Evolutionary conservation across 2,113 vertebrate species (phyloP).

Genomic region (Phalacrocorax brasilianus): DNA sequence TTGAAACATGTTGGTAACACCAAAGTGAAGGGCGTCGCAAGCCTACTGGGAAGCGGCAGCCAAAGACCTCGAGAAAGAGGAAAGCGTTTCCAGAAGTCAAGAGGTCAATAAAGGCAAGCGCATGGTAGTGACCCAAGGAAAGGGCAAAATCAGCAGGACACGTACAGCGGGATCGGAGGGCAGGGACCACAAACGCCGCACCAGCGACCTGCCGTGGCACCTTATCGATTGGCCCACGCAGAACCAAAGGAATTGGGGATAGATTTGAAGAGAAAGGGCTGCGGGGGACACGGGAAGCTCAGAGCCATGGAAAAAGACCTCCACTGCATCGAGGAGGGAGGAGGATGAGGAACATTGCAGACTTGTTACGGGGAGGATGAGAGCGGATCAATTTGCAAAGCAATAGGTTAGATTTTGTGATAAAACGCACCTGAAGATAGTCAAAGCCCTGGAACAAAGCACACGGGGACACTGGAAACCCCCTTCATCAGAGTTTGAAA

Average conservation of each 20-base stretch:
- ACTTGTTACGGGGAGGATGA: accelerated
- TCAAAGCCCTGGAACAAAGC: background rate
- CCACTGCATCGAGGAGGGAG: background rate
- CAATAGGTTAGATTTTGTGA: background rate
- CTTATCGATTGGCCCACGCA: accelerated
- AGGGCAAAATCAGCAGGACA: background rate
- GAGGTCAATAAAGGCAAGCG: background rate
- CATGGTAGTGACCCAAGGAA: background rate
- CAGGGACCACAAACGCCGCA: background rate
- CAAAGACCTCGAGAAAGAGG: background rate
- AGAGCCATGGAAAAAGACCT: background rate
- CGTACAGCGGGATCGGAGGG: background rate
- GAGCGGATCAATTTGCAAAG: background rate
- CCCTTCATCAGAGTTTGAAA: background rate
- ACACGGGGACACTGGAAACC: background rate
- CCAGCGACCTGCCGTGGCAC: background rate
- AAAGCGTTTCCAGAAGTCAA: background rate
- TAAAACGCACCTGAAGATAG: background rate
- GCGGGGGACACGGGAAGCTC: accelerated
- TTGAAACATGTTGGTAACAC: background rate
- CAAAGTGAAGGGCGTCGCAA: accelerated
- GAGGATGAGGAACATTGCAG: background rate
- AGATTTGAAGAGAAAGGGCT: background rate
- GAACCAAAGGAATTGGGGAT: background rate
- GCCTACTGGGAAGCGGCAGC: background rate